Evolutionary conservation across 2,113 vertebrate genomes (phyloP), one percentile per base, ranked within the genome.

Genomic region (Atlantisia rogersi): DNA sequence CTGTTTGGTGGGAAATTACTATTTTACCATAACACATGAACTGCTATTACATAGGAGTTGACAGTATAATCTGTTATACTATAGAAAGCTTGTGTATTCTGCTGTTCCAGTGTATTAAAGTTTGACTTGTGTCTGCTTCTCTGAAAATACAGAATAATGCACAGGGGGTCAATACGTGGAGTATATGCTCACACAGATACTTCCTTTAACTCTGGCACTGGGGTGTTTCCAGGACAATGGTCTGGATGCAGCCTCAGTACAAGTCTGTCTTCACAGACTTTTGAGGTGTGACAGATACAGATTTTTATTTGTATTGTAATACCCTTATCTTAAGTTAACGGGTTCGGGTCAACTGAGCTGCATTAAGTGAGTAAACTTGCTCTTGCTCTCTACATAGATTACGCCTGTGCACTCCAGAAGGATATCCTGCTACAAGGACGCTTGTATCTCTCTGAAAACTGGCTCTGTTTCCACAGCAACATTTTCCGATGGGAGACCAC

Each of bases 381-480:
- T 87, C 60, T 92, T 84, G 35, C 24, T 97, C 82, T 94, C 80
- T 91, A 12, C 26, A 1, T 92, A 99, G 99, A 99, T 96, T 99
- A 99, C 58, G 97, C 98, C 28, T 99, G 99, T 95, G 99, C 99
- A 25, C 98, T 99, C 76, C 99, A 99, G 97, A 98, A 98, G 94
- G 99, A 99, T 85, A 99, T 99, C 94, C 98, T 99, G 95, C 98
- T 99, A 55, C 99, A 99, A 90, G 99, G 99, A 90, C 98, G 98
- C 63, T 90, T 99, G n/a, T 99, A 99, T 96, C 98, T 99, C 90
- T 98, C 99, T 65, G 98, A 99, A 97, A 99, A 98, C 95, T 99
- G 98, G 98, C 97, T 99, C 55, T 99, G 99, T 97, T 99, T 99
- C 98, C 98, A 99, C 98, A 99, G 99, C 98, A 99, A 99, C 94